phyloP scores from a whole-genome alignment of 1,140 invertebrate genomes.

The Aphis craccivora region DNA sequence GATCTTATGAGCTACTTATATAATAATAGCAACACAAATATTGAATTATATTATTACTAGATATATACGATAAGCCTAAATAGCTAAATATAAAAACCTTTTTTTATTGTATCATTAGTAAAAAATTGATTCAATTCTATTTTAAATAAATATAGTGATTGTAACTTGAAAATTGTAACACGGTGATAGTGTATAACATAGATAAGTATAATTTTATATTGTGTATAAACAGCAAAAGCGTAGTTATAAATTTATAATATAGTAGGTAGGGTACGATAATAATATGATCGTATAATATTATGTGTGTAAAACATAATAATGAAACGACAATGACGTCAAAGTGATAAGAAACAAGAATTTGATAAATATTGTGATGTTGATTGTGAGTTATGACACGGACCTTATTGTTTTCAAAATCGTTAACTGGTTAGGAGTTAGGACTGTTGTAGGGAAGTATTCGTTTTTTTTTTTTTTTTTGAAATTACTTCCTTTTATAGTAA shows the following conservation, averaged over 20 bases:
- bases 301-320: neutral
- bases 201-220: too few relatives aligned
- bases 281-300: neutral
- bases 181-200: too few relatives aligned
- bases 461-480: neutral
- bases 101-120: too few relatives aligned
- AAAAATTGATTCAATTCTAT: too few relatives aligned
- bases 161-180: too few relatives aligned
- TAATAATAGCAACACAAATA: too few relatives aligned
- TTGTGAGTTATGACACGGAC: slow-evolving; percentile 8
- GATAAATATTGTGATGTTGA: slow-evolving; percentile 36
- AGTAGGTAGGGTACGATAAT: neutral
- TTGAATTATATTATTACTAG: too few relatives aligned
- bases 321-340: slow-evolving; percentile 33
- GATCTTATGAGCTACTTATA: too few relatives aligned
- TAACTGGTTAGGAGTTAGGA: neutral
- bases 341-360: slow-evolving; percentile 52
- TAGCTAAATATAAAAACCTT: too few relatives aligned
- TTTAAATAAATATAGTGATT: too few relatives aligned
- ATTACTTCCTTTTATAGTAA: slow-evolving; percentile 25
- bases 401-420: slow-evolving; percentile 35
- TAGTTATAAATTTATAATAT: too few relatives aligned
- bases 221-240: neutral
- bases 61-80: too few relatives aligned
- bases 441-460: neutral